Evolutionary conservation across 1,140 invertebrate genomes (phyloP), one percentile per base, ranked within the genome.

Genomic region (Xylocopa sonorina): DNA sequence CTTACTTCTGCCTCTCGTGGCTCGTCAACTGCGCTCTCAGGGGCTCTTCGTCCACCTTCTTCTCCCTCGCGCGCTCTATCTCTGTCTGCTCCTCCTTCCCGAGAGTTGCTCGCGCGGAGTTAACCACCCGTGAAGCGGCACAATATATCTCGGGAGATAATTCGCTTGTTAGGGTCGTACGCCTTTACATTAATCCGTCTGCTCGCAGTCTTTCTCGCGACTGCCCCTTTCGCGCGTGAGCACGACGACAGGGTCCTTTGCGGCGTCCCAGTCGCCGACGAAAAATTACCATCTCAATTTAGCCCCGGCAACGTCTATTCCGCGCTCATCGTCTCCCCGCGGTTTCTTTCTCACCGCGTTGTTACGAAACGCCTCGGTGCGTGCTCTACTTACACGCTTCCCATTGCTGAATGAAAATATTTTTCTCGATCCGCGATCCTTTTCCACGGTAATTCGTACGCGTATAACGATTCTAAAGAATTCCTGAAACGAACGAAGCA

Each of bases 51-150:
- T 32, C 55, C 1, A 18, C 16, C 24, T 53, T 32, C 21, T 32
- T 62, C 38, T 66, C 57, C 63, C 63, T 72, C 81, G 62, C 48
- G 55, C 14, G 5, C 18, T 32, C 29, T 58, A 7, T 10, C 29
- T n/a, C n/a, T n/a, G n/a, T n/a, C 32, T 53, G 48, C 29, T n/a
- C 60, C 48, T 67, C 55, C 64, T 71, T 72, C 82, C 58, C 43
- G 53, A 58, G 57, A 71, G 48, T 66, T 60, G 64, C 66, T 76
- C 71, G 69, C 84, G 78, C 81, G 53, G 73, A 88, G 82, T 91
- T 90, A 91, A 91, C 90, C 88, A 90, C 89, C 88, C 90, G 87
- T 90, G 86, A 90, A 90, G 83, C 87, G 82, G 80, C 80, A 85
- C 86, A 88, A 91, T 90, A 90, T 90, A 89, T 90, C 86, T 88